A percentile compares a stretch with the other conserved stretches of the same genome.
phyloP scores from a whole-genome alignment of 2,113 vertebrate genomes.

The Naja naja region DNA sequence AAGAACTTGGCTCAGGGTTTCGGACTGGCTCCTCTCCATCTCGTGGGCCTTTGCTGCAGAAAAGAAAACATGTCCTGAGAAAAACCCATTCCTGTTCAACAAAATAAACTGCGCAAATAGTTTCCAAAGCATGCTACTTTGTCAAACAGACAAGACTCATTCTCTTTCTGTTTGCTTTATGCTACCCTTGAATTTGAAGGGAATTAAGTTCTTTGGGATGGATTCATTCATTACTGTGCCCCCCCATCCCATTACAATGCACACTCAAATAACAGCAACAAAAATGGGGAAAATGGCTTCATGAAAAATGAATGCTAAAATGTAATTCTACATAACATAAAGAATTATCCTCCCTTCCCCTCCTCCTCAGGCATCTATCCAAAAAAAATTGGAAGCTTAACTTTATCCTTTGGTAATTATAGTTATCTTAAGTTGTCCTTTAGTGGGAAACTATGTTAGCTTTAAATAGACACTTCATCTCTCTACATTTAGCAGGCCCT shows the following conservation, averaged over 20 bases:
- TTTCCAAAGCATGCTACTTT: neutral
- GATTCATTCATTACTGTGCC: neutral
- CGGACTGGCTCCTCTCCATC: constrained; percentile 35
- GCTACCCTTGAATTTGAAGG: neutral
- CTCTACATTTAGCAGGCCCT: neutral
- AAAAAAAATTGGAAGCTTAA: neutral
- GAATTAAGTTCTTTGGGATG: neutral
- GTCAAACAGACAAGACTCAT: neutral
- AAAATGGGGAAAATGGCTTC: neutral
- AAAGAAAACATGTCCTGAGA: neutral
- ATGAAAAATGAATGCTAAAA: neutral
- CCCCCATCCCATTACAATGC: neutral
- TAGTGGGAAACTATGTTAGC: neutral
- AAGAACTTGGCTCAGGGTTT: constrained; percentile 49
- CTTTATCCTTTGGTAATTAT: neutral
- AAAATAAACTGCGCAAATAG: neutral
- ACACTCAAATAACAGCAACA: neutral
- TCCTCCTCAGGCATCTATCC: neutral
- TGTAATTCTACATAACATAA: neutral
- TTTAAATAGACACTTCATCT: neutral
- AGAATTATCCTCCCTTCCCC: neutral
- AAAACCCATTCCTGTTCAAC: neutral
- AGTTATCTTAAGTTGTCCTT: neutral
- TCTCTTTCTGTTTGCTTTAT: neutral
- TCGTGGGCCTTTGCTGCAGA: constrained; percentile 37